These are phyloP conservation scores for Scaptodrosophila lebanonensis DNA, from an alignment of 1,140 invertebrate species.

Conservation along the genomic window DNA sequence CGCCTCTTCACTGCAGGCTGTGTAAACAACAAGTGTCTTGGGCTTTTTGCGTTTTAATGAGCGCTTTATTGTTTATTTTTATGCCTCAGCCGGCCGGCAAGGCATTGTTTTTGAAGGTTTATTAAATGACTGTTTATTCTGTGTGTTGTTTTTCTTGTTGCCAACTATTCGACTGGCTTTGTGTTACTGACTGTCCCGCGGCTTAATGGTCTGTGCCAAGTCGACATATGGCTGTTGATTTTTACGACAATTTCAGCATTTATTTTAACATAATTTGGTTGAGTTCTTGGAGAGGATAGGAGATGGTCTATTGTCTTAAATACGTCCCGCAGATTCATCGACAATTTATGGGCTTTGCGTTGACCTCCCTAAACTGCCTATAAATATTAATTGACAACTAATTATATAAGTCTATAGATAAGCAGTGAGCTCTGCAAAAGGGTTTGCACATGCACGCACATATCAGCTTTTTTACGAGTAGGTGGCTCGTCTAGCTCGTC, in stretches of 20 bases:
- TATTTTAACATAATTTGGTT: too few relatives aligned
- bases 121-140: slow-evolving; percentile 65
- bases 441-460: too few relatives aligned
- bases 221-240: slow-evolving; percentile 58
- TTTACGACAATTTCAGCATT: slow-evolving; percentile 39
- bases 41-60: slow-evolving; percentile 42
- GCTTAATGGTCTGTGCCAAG: slow-evolving; percentile 45
- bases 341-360: slow-evolving; percentile 13
- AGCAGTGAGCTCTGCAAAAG: too few relatives aligned
- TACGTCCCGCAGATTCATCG: too few relatives aligned
- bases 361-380: slow-evolving; percentile 1
- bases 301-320: too few relatives aligned
- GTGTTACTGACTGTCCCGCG: slow-evolving; percentile 5
- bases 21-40: slow-evolving; percentile 39
- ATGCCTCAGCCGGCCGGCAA: slow-evolving; percentile 42
- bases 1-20: slow-evolving; percentile 25
- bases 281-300: too few relatives aligned
- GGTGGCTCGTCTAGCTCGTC: too few relatives aligned
- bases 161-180: slow-evolving; percentile 23
- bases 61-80: slow-evolving; percentile 51
- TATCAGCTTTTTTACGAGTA: too few relatives aligned
- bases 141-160: slow-evolving; percentile 15
- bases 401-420: slow-evolving; percentile 38
- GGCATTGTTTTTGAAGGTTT: slow-evolving; percentile 35
- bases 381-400: slow-evolving; percentile 66